A percentile compares a stretch with the other conserved stretches of the same genome.
Conservation (phyloP, 2,888 invertebrate genomes). For the Torymus auratus region DNA sequence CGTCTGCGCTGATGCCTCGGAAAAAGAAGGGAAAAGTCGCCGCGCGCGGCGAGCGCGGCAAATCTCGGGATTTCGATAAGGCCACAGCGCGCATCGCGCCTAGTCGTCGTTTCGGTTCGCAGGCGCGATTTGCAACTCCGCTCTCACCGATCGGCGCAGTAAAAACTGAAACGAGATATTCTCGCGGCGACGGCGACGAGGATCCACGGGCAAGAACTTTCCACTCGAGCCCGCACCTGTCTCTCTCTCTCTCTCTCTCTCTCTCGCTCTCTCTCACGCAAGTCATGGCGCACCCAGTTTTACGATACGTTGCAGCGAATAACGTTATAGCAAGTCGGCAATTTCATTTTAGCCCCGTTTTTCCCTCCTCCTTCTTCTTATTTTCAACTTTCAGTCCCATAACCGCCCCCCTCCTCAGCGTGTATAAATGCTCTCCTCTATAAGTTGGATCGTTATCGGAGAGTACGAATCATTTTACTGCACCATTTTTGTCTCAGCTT, state of each 20-base stretch:
- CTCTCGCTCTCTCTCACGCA: background rate
- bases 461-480: background rate
- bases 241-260: too few species aligned
- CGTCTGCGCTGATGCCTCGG: constrained; percentile 13
- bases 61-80: constrained; percentile 56
- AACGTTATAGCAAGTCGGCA: constrained; percentile 30
- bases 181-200: constrained; percentile 2
- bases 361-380: background rate
- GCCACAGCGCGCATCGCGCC: background rate
- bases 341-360: constrained; percentile 28
- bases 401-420: background rate
- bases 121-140: constrained; percentile 48
- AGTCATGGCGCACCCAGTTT: constrained; percentile 27
- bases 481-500: background rate
- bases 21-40: constrained; percentile 32
- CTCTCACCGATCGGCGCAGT: constrained; percentile 33
- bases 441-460: constrained; percentile 17
- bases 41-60: constrained; percentile 3
- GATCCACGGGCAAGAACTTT: constrained; percentile 11
- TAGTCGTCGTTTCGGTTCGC: too few species aligned
- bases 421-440: constrained; percentile 1
- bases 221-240: background rate
- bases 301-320: constrained; percentile 46
- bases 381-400: too few species aligned
- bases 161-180: constrained; percentile 52